Evolutionary conservation across 2,888 invertebrate species (phyloP), one percentile per base, ranked within the genome.

Genomic region (Eustalomyia histrio): DNA sequence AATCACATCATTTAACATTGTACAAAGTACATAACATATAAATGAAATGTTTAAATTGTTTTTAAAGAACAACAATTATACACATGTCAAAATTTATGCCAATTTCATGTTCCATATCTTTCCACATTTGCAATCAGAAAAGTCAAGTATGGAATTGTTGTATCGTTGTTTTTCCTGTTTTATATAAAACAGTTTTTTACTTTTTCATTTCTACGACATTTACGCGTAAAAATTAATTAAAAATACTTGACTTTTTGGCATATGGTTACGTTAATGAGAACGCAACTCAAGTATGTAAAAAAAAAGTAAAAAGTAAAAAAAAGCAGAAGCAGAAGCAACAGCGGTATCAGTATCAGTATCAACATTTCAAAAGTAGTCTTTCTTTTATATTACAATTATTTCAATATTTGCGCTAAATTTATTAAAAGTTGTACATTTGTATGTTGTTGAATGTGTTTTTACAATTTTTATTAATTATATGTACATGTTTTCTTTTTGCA

Each of bases 221-320:
- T 76, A 65, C 58, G 76, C 80, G 18, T 68, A 73, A 53, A 76
- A 80, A 73, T 80, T 80, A 76, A 80, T 76, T 80, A 64, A 80
- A 80, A 73, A 73, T 76, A 76, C 80, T 80, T 80, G 76, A 80
- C 65, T 80, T 80, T 76, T 73, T 35, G 80, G 80, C 80, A 69
- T 73, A 68, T 73, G 69, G 68, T 47, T 29, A 50, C 64, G 29
- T 39, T 60, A 58, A 58, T 58, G 58, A 35, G 35, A 33, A 47
- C 43, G 5, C 43, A 47, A 47, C 12, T n/a, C n/a, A 29, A 35
- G 16, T 16, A 58, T 10, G n/a, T 8, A 16, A 57, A 53, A 29
- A 7, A 57, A 57, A 33, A 57, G 24, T n/a, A 35, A 10, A 39
- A 39, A 18, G 4, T 21, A 6, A 16, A 17, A 52, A 52, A 16